Base-by-base conservation (phyloP, 1,140 invertebrate species). In the Thaumatotibia leucotreta region DNA sequence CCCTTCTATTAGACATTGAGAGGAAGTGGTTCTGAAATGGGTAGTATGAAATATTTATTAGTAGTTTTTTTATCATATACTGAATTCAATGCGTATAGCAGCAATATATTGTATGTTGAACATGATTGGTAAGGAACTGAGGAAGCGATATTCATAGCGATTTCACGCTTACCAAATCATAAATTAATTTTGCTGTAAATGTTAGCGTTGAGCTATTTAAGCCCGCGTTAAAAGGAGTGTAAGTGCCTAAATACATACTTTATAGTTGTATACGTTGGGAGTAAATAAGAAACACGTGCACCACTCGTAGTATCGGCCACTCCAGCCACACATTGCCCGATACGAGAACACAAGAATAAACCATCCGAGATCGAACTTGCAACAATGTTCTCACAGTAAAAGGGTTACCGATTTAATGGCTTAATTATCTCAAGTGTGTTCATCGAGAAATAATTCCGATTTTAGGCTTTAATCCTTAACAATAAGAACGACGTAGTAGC, bases 351-450 rank as follows among this genome's bases (percentile, higher is more conserved):
- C 73, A 77, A 82, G 84, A 88, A 86, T 84, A 86, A 84, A 78
- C 77, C 72, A 71, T 77, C 72, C 77, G 77, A 72, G 71, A 61
- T 67, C 23, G 45, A 64, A 49, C 61, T 65, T 68, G 63, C 61
- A 69, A 74, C 75, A 67, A 75, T 72, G 81, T 86, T 86, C 84
- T 76, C 77, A 84, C 82, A 81, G 75, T 77, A 82, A 87, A 84
- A 82, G 77, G 83, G 83, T 81, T 82, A 81, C 76, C 78, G 77
- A 85, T 88, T 82, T 86, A 89, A 87, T 84, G 81, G 78, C 84
- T 88, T 88, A 84, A 88, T 89, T 89, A 88, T 86, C 84, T 88
- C 80, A 83, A 89, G 84, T 85, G 82, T 74, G 76, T 64, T 69
- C 74, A 81, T 82, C 77, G 72, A 74, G 68, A 71, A 29, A n/a